Evolutionary conservation across 1,140 invertebrate genomes (phyloP).

Genomic region (Callitettix versicolor): DNA sequence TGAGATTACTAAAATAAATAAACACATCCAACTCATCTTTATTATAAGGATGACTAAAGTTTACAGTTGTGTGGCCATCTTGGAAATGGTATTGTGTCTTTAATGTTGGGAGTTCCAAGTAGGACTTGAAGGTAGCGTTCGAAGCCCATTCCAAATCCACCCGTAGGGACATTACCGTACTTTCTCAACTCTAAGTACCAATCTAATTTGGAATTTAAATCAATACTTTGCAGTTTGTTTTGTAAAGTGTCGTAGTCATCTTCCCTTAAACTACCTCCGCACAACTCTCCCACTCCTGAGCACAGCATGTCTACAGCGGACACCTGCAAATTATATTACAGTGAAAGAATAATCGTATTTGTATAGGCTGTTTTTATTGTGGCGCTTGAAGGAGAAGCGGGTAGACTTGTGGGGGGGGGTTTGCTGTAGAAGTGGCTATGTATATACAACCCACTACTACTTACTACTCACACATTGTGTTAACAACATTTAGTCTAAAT

Average conservation of each 20-base stretch:
- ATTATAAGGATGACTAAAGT: constrained; percentile 42
- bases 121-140: constrained; percentile 81
- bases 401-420: no score
- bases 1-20: constrained; percentile 12
- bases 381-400: no score
- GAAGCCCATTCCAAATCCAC: constrained; percentile 91
- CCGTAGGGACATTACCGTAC: constrained; percentile 79
- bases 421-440: no score
- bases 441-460: no score
- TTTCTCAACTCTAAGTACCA: constrained; percentile 90
- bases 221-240: constrained; percentile 28
- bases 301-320: constrained; percentile 78
- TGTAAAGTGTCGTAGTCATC: constrained; percentile 56
- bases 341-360: background rate
- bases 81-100: constrained; percentile 90
- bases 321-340: constrained; percentile 42
- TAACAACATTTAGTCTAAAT: no score
- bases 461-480: no score
- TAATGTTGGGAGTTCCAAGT: constrained; percentile 74
- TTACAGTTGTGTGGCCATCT: constrained; percentile 81
- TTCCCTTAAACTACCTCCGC: constrained; percentile 89
- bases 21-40: background rate
- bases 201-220: constrained; percentile 41
- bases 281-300: constrained; percentile 81
- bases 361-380: no score